Base-by-base conservation (phyloP, 2,113 vertebrate species). In the Odocoileus virginianus region DNA sequence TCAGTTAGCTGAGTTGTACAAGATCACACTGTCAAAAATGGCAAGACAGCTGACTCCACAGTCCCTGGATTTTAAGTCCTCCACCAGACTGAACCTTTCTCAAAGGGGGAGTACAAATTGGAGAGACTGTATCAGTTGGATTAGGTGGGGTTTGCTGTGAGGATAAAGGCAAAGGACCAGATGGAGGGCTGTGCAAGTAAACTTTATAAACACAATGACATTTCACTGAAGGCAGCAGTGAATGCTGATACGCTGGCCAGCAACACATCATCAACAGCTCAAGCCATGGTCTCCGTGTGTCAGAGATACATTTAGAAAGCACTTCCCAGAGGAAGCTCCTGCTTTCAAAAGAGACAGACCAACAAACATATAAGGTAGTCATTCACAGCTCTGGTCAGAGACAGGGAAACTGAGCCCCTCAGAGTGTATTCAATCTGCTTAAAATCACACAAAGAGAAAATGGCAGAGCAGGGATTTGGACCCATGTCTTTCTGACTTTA, bases 121-220 rank as follows among this genome's bases (percentile, higher is more conserved):
- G 60, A 82, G 45, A 52, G 58, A 23, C 33, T n/a, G 12, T 6
- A 16, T 47, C 27, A 11, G 6, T 50, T 55, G 25, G 25, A 40
- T 10, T 14, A 28, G 45, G 33, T 23, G 27, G 58, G 60, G 3
- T 57, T 40, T 61, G 5, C 2, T 25, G 9, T 50, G 60, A 33
- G 40, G 64, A 55, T 81, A 40, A 50, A 60, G 36, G 33, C 55
- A 90, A 81, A 60, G 45, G 2, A 5, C 23, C 25, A 47, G 17
- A 17, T 3, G 3, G 6, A 16, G 47, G 57, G 6, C 4, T 1
- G 10, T 33, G 19, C 10, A 28, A 8, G 67, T 2, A 45, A 54
- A 52, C 1, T 17, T 1, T 17, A 25, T 14, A 11, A 7, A 1
- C 1, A 14, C 6, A 1, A 0, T 25, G 43, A 12, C 0, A 2